Base-by-base conservation (phyloP, 2,113 vertebrate species). In the Spheniscus mendiculus region DNA sequence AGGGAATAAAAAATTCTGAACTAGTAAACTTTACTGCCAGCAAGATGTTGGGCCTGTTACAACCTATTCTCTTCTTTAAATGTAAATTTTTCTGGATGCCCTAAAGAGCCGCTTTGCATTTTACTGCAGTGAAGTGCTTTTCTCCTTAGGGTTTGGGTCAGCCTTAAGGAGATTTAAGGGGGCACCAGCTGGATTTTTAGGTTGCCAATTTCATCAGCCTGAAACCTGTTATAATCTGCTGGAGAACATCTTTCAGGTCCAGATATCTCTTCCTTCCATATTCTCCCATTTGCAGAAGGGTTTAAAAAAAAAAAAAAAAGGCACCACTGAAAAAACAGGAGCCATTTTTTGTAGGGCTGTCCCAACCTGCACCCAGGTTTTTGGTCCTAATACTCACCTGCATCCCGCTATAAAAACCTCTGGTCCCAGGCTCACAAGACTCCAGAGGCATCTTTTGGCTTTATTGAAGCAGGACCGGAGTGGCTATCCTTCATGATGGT, bases 11-110 rank as follows among this genome's bases (percentile, higher is more conserved):
- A 94, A 81, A 87, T 76, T 84, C 91, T 55, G 83, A 95, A 89
- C 89, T 81, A 87, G 80, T 95, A 95, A 97, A 97, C 83, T 89
- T 95, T 93, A 95, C 83, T 94, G 79, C 85, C 62, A 88, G 83
- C 88, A 88, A 93, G 88, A 94, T 80, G 62, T 87, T 78, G 63
- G 94, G 80, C 65, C 72, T 79, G 69, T 65, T 92, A 87, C 47
- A 91, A 55, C 77, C 89, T 67, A 52, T 89, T 97, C 78, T 85
- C 83, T 96, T 90, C 95, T 96, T 93, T 74, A 90, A 74, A 95
- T 91, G 91, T 93, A 92, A 71, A 49, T 87, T 92, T 83, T 89
- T 61, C 83, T 95, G 69, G 81, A 67, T 91, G 86, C 90, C 86
- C 88, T 92, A 52, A 95, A 97, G 89, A 95, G 65, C 90, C 89